Evolutionary conservation across 2,888 invertebrate genomes (phyloP), one percentile per base, ranked within the genome.

Genomic region (Apoda limacodes): DNA sequence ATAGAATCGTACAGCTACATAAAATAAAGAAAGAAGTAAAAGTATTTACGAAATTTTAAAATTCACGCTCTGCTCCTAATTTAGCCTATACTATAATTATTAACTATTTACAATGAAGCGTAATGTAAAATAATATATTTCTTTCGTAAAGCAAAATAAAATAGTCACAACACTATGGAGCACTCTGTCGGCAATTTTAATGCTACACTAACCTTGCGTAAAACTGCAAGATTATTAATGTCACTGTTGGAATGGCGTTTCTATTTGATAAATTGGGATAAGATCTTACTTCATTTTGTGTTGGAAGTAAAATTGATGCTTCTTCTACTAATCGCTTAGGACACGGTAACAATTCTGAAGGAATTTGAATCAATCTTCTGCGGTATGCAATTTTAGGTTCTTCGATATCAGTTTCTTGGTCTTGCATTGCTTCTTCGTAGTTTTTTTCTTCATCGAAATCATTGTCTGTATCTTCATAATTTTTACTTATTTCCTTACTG

Each of bases 261-360:
- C 29, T 39, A 42, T 57, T 53, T 10, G 67, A 65, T 21, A 72
- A 67, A 15, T 74, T 55, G 46, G 71, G 66, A 45, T 67, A 76
- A 50, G 71, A 75, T 48, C 68, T 76, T 11, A 78, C 78, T 58
- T 78, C 78, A 22, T 78, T 75, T 48, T 76, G 76, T 12, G 74
- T 75, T 1, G 78, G 76, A 1, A 72, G 72, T 1, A 74, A 72
- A 22, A 59, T 70, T 0, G 72, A 65, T 2, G 65, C 61, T 36
- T 69, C 75, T 14, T 66, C 62, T 31, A 64, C 60, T 34, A 72
- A 48, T 42, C 65, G 63, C 31, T 63, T 68, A 3, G 75, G 64
- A 43, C 78, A 78, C 6, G 75, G 75, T 1, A 78, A 50, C 56
- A 68, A 58, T 35, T 71, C 68, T 10, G 43, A 35, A 3, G 76